Percentiles rank a stretch among this genome's conserved stretches.
phyloP scores from a whole-genome alignment of 2,113 vertebrate genomes.

The Tursiops truncatus region DNA sequence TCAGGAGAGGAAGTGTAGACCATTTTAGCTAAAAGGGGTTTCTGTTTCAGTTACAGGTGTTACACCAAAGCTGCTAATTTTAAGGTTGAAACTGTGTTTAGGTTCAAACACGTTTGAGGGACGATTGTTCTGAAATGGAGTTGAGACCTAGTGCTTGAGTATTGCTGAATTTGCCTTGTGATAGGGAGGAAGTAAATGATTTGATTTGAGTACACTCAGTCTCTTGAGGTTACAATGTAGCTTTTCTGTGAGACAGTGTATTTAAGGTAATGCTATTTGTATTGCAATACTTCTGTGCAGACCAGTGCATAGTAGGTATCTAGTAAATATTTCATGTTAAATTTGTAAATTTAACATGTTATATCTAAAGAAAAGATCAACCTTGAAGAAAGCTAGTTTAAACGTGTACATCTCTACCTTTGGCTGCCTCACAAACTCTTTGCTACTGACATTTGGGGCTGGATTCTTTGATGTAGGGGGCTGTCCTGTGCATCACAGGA shows the following conservation, averaged over 20 bases:
- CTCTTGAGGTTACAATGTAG: neutral
- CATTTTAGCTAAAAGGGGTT: constrained; percentile 25
- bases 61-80: constrained; percentile 8
- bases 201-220: neutral
- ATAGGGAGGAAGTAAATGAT: neutral
- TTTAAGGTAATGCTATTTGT: neutral
- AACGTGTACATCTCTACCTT: neutral
- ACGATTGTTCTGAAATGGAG: neutral
- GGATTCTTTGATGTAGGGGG: neutral
- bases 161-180: neutral
- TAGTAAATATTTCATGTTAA: constrained; percentile 7
- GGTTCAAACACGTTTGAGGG: neutral
- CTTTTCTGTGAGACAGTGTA: neutral
- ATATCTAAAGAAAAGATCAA: neutral
- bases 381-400: neutral
- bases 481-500: neutral
- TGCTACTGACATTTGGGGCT: neutral
- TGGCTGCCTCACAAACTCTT: neutral
- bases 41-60: constrained; percentile 37
- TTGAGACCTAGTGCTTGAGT: neutral
- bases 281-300: neutral
- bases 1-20: neutral
- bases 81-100: constrained; percentile 26
- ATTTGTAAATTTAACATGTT: neutral
- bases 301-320: neutral